phyloP scores from a whole-genome alignment of 2,888 invertebrate species.

The Sepioteuthis lessoniana region DNA sequence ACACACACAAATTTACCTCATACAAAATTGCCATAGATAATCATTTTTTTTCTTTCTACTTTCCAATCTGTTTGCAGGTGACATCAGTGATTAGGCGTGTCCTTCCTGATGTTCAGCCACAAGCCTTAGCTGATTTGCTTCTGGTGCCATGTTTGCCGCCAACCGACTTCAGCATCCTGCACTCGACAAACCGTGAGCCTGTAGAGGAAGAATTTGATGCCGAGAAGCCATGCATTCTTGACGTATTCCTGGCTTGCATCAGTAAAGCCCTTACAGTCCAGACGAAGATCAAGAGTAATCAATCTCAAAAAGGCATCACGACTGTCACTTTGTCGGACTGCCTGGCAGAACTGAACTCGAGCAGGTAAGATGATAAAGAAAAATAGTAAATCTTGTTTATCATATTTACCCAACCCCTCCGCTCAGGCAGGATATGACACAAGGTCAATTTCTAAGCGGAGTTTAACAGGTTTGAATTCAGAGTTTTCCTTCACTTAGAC shows the following conservation, averaged over 20 bases:
- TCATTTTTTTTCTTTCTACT: neutral
- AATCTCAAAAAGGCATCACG: conserved; percentile 72
- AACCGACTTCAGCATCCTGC: conserved; percentile 84
- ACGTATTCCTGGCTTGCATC: conserved; percentile 91
- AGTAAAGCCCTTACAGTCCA: conserved; percentile 93
- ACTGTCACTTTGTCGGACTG: conserved; percentile 79
- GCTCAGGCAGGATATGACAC: too few relatives aligned
- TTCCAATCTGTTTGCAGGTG: conserved; percentile 78
- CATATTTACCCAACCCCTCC: too few relatives aligned
- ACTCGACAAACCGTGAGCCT: conserved; percentile 73
- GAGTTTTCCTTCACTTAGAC: too few relatives aligned
- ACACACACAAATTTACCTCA: too few relatives aligned
- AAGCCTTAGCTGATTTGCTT: conserved; percentile 85
- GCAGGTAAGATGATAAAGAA: neutral
- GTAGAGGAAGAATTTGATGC: conserved; percentile 70
- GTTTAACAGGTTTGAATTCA: too few relatives aligned
- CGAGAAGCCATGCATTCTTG: conserved; percentile 83
- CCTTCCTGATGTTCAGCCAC: conserved; percentile 90
- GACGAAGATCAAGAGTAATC: conserved; percentile 85
- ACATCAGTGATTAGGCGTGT: conserved; percentile 90
- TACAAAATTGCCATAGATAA: neutral
- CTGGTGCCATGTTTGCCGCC: conserved; percentile 84
- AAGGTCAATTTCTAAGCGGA: too few relatives aligned
- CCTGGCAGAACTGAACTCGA: conserved; percentile 55
- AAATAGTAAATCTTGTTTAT: too few relatives aligned